Base-by-base conservation (phyloP, 30 jellyfish, hydroid and myxozoan genomes). In the Euphysa ruthae region DNA sequence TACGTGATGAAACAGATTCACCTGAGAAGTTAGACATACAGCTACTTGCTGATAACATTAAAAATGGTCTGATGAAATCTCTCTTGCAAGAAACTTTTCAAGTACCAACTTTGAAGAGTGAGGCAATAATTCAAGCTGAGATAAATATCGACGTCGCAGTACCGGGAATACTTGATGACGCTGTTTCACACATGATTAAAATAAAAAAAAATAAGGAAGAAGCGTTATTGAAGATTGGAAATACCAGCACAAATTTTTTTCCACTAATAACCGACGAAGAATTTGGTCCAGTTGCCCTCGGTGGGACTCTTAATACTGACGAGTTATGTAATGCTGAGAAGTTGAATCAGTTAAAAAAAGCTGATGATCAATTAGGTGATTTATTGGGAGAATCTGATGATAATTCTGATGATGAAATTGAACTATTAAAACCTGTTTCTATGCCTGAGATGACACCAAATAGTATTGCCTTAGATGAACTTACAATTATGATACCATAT, bases 311-410 rank as follows among this genome's bases (percentile, higher is more conserved):
- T n/a, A n/a, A n/a, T n/a, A n/a, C n/a, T n/a, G n/a, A n/a, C n/a
- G n/a, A n/a, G n/a, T n/a, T n/a, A n/a, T n/a, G n/a, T n/a, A n/a
- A n/a, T 31, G 73, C 98, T 1, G 93, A 81, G 51, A 90, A 77
- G 32, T 74, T 81, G n/a, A 75, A 70, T 30, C 88, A 90, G 44
- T 44, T 90, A 54, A 82, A 90, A 49, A 82, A 69, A 38, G 83
- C 82, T 84, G 94, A 90, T 82, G 93, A 77, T 30, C 93, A 74
- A 38, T 57, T 90, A 22, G 98, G 77, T 21, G 94, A 62, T 15
- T 57, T 90, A 35, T 65, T 90, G n/a, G n/a, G n/a, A n/a, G n/a
- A n/a, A n/a, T n/a, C n/a, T n/a, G 98, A 90, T 12, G 93, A 82
- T 7, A 93, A 78, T 18, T 65, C 55, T 13, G 84, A 79, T 4